These are phyloP conservation scores for Noctilio leporinus DNA, from an alignment of 2,113 vertebrate species.

Conservation along the genomic window DNA sequence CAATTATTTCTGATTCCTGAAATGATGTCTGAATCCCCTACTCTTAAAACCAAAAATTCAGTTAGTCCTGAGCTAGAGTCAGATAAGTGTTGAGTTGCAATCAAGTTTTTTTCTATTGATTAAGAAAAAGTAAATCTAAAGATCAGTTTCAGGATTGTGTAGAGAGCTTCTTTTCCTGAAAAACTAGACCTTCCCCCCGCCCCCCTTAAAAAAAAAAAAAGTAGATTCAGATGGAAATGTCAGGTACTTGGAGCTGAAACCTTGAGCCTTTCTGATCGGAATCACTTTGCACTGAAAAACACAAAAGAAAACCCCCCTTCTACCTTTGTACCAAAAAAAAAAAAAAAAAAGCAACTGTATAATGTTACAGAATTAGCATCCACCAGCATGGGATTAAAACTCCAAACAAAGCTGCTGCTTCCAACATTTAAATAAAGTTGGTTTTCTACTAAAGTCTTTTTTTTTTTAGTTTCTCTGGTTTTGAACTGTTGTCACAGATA, in stretches of 20 bases:
- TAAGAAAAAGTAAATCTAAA: slow-evolving; percentile 78
- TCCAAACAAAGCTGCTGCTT: slow-evolving; percentile 69
- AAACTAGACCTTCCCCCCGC: slow-evolving; percentile 75
- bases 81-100: slow-evolving; percentile 75
- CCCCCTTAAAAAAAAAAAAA: slow-evolving; percentile 68
- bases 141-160: slow-evolving; percentile 79
- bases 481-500: neutral
- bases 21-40: slow-evolving; percentile 68
- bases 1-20: slow-evolving; percentile 70
- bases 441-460: slow-evolving; percentile 60
- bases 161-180: slow-evolving; percentile 79
- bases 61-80: slow-evolving; percentile 63
- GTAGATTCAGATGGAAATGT: slow-evolving; percentile 85
- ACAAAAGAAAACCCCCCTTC: slow-evolving; percentile 70
- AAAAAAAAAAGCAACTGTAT: slow-evolving; percentile 77
- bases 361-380: slow-evolving; percentile 95
- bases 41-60: slow-evolving; percentile 72
- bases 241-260: slow-evolving; percentile 78
- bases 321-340: slow-evolving; percentile 70
- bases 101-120: slow-evolving; percentile 77
- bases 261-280: slow-evolving; percentile 73
- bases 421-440: slow-evolving; percentile 51
- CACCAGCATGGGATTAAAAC: slow-evolving; percentile 72
- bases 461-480: slow-evolving; percentile 26
- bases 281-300: slow-evolving; percentile 75